Conservation (phyloP, 2,888 invertebrate species). For the Stegophylla sp. region DNA sequence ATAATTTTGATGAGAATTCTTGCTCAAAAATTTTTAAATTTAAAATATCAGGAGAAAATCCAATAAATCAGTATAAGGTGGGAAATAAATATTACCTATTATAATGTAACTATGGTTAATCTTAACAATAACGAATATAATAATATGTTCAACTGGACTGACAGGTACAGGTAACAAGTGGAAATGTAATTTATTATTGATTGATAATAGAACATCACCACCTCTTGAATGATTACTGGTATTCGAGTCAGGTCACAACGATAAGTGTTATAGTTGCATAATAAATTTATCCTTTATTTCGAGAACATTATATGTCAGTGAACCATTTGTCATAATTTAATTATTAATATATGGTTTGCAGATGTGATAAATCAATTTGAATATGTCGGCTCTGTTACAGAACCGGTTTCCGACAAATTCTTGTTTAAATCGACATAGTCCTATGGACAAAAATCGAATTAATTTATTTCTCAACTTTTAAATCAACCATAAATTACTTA, state of each 20-base stretch:
- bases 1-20: background rate
- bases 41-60: slow-evolving; percentile 1
- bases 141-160: slow-evolving; percentile 6
- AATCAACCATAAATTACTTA: no score
- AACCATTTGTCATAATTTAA: no score
- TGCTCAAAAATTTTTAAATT: background rate
- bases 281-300: no score
- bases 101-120: slow-evolving; percentile 8
- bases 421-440: no score
- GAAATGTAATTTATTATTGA: background rate
- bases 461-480: no score
- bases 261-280: slow-evolving; percentile 11
- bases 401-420: no score
- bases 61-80: background rate
- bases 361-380: no score
- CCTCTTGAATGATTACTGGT: slow-evolving; percentile 4
- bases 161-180: background rate
- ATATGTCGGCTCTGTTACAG: no score
- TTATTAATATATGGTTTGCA: no score
- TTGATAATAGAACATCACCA: background rate
- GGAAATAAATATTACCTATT: slow-evolving; percentile 18
- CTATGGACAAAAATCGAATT: no score
- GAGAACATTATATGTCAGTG: no score
- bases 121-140: slow-evolving; percentile 10
- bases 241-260: slow-evolving; percentile 5